These are phyloP conservation scores for Chironex yamaguchii DNA, from an alignment of 30 jellyfish, hydroid and myxozoan species.

Conservation along the genomic window DNA sequence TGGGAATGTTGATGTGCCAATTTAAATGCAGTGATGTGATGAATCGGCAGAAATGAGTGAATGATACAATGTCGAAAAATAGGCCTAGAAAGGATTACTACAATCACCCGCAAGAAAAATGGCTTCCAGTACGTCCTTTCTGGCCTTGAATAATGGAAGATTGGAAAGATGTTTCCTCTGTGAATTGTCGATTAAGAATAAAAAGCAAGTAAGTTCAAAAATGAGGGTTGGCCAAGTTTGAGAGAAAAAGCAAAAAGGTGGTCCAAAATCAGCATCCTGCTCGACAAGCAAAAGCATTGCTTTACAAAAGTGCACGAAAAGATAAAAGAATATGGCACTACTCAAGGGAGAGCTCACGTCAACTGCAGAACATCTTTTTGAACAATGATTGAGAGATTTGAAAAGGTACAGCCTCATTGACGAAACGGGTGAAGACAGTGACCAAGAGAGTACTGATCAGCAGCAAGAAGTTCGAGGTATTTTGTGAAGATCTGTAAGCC, in stretches of 20 bases:
- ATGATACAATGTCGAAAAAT: too few species aligned
- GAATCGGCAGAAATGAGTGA: too few species aligned
- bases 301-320: not conserved
- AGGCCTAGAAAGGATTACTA: too few species aligned
- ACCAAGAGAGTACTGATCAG: not conserved
- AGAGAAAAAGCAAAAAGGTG: not conserved
- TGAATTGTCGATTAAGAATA: too few species aligned
- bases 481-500: not conserved
- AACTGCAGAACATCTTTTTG: slow-evolving; percentile 6
- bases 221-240: not conserved
- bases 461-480: not conserved
- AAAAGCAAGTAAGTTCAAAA: not conserved
- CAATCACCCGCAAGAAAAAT: too few species aligned
- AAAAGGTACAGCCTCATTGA: not conserved
- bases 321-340: not conserved
- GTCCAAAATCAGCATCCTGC: not conserved
- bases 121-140: too few species aligned
- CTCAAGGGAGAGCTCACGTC: slow-evolving; percentile 1
- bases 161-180: too few species aligned
- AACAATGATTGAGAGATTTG: not conserved
- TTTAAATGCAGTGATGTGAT: too few species aligned
- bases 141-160: too few species aligned
- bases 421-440: not conserved
- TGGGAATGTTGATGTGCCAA: too few species aligned
- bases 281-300: not conserved